Evolutionary conservation across 2,797 vertebrate species (phyloP).

Genomic region (Sandelia bainsii): DNA sequence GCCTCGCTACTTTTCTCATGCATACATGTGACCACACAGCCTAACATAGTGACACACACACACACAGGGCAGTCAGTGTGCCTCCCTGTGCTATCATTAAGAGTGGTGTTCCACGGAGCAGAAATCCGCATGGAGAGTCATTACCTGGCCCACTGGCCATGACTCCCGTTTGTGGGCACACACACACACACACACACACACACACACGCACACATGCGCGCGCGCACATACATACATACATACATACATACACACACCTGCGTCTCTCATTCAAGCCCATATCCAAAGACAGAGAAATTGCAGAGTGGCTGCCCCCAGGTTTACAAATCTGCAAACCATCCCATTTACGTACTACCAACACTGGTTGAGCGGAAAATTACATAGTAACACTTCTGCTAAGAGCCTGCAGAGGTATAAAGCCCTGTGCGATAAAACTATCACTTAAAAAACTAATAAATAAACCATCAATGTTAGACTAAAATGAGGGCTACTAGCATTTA

Average conservation of each 20-base stretch:
- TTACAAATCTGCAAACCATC: conserved; percentile 45
- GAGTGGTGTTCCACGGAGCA: conserved; percentile 66
- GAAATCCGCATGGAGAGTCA: conserved; percentile 84
- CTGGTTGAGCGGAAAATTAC: conserved; percentile 90
- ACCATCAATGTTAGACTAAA: conserved; percentile 22
- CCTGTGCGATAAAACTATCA: conserved; percentile 15
- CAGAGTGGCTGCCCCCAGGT: conserved; percentile 38
- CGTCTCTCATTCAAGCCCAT: conserved; percentile 33
- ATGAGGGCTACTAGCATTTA: conserved; percentile 12
- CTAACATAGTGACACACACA: conserved; percentile 7
- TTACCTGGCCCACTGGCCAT: conserved; percentile 93
- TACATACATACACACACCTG: conserved; percentile 30
- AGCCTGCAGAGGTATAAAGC: conserved; percentile 31
- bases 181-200: conserved; percentile 11
- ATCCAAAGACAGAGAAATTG: conserved; percentile 51
- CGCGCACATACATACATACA: conserved; percentile 25
- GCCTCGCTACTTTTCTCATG: conserved; percentile 35
- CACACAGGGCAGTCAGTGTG: conserved; percentile 23
- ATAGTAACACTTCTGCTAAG: conserved; percentile 69
- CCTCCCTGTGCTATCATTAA: conserved; percentile 69
- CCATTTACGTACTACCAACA: conserved; percentile 59
- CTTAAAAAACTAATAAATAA: conserved; percentile 13
- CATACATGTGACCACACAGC: conserved; percentile 18
- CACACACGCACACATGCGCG: conserved; percentile 21
- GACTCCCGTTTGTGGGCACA: conserved; percentile 78